Evolutionary conservation across 2,797 vertebrate species (phyloP), one percentile per base, ranked within the genome.

Genomic region (Tamandua tetradactyla): DNA sequence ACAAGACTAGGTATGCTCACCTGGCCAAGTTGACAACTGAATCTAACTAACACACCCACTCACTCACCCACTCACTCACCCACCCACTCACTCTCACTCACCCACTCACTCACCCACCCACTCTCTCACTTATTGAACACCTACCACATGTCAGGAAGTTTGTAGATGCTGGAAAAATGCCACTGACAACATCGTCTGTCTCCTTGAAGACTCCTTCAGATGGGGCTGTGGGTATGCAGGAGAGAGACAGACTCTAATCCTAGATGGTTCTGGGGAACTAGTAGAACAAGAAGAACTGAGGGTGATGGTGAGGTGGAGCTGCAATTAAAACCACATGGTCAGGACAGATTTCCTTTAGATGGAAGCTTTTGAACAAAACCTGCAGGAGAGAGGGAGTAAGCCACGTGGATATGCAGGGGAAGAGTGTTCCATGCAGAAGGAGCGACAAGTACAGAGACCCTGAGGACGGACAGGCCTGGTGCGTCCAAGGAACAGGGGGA

Each of bases 211-310:
- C 30, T n/a, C 12, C 10, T 37, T 40, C 2, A 10, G 40, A 35
- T 6, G 80, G 44, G 22, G n/a, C 1, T 20, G 0, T 9, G 18
- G 52, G 8, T 15, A 3, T 20, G 14, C 7, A 25, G 52, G 42
- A 55, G 8, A 18, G 2, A 32, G 15, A 14, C 62, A 32, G 10
- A 64, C 13, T 15, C 7, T 11, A 23, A 66, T 9, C 18, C 25
- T 5, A 8, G 37, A 13, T 40, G 5, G 20, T 37, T 49, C 66
- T 0, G 57, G 11, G 1, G 0, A 1, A 14, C n/a, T 22, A 42
- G 59, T 3, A 13, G 30, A 49, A 37, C 10, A 2, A 27, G 47
- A 27, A 32, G 40, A 23, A 17, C 1, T 8, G 13, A 47, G 71
- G 35, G 64, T 23, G 14, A 23, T 20, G n/a, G 49, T 42, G 32